A percentile compares a stretch with the other conserved stretches of the same genome.
Evolutionary conservation across 2,888 invertebrate genomes (phyloP).

Genomic region (Folsomia manolachei): DNA sequence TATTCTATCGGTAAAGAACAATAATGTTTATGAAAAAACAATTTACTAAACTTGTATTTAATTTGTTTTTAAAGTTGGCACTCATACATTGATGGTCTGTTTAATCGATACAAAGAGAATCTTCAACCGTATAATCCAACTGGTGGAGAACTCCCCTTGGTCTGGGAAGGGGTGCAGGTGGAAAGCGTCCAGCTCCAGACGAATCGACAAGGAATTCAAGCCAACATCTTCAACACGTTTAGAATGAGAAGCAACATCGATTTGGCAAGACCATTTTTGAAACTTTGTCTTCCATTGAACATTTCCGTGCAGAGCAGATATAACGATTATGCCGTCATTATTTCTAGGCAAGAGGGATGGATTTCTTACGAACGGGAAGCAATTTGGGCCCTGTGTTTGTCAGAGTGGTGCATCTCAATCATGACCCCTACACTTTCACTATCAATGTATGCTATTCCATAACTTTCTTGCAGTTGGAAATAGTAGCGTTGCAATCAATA

Average conservation of each 20-base stretch:
- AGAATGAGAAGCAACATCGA: constrained; percentile 79
- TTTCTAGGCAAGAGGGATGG: constrained; percentile 74
- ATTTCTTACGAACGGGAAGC: constrained; percentile 59
- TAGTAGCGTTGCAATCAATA: neutral
- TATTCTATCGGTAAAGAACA: constrained; percentile 84
- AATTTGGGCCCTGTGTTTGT: constrained; percentile 49
- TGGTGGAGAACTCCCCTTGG: constrained; percentile 43
- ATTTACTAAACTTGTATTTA: no score
- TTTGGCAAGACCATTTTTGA: no score
- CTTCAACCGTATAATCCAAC: constrained; percentile 64
- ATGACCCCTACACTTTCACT: constrained; percentile 51
- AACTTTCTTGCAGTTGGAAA: no score
- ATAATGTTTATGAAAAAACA: no score
- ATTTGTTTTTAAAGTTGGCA: no score
- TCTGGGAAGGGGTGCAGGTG: constrained; percentile 48
- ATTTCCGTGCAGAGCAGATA: no score
- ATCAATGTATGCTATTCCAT: constrained; percentile 50
- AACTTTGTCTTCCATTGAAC: no score
- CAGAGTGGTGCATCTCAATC: constrained; percentile 51
- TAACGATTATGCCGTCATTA: no score
- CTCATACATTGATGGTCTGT: constrained; percentile 72
- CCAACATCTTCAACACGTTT: constrained; percentile 61
- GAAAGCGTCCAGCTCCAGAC: constrained; percentile 41
- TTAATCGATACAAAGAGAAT: constrained; percentile 69
- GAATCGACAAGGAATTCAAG: constrained; percentile 54